Conservation (phyloP, 1,140 invertebrate species). For the Drosophila sucinea region DNA sequence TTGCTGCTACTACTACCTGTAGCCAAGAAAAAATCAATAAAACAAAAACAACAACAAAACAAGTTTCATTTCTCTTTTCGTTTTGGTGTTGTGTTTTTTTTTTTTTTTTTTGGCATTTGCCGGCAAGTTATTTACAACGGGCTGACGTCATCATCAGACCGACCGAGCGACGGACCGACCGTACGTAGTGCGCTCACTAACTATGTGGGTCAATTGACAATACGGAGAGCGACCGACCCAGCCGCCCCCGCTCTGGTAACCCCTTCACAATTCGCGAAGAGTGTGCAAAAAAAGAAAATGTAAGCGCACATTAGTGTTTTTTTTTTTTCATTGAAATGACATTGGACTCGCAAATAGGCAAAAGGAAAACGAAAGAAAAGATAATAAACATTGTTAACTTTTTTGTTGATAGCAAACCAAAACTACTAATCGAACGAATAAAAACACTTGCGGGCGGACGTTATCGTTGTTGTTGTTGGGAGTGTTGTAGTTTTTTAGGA, state of each 20-base stretch:
- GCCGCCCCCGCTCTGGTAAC: constrained; percentile 21
- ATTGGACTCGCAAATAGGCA: constrained; percentile 50
- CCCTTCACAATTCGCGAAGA: constrained; percentile 52
- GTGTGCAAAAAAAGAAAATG: constrained; percentile 59
- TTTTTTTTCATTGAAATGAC: constrained; percentile 76
- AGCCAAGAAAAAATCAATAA: constrained; percentile 32
- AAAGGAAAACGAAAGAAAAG: constrained; percentile 34
- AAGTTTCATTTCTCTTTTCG: constrained; percentile 18
- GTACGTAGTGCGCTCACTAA: constrained; percentile 29
- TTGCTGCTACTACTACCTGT: constrained; percentile 49
- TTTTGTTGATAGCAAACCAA: constrained; percentile 12
- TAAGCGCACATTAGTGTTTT: constrained; percentile 57
- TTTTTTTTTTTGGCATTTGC: constrained; percentile 57
- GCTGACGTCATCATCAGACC: constrained; percentile 59
- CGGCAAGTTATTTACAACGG: constrained; percentile 57
- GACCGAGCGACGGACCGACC: not conserved
- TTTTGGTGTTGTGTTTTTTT: constrained; percentile 28
- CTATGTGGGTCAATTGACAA: constrained; percentile 77
- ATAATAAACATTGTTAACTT: constrained; percentile 34
- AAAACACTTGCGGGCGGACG: constrained; percentile 13
- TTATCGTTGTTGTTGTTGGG: constrained; percentile 42
- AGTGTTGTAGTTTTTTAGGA: constrained; percentile 53
- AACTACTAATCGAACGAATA: constrained; percentile 35
- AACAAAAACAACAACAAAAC: constrained; percentile 39
- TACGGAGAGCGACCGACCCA: constrained; percentile 27